Evolutionary conservation across 2,888 invertebrate genomes (phyloP).

Genomic region (Argyresthia albistria): DNA sequence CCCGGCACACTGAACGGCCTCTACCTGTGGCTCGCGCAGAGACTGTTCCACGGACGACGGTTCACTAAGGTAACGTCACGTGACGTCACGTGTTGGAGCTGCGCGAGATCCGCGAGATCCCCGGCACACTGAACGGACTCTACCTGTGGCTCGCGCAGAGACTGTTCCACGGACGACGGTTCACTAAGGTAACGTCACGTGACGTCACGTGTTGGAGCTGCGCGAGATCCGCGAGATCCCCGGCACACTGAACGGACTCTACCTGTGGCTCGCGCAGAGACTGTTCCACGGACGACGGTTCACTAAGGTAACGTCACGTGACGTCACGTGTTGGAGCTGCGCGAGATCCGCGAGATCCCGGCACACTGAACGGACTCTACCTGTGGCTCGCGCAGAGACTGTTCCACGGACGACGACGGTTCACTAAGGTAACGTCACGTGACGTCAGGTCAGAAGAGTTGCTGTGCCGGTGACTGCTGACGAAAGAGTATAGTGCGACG

Average conservation of each 20-base stretch:
- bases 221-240: no score
- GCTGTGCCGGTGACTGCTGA: slow-evolving; percentile 85
- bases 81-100: no score
- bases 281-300: no score
- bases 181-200: slow-evolving; percentile 49
- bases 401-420: slow-evolving; percentile 88
- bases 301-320: no score
- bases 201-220: no score
- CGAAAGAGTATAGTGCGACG: slow-evolving; percentile 83
- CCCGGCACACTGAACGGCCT: slow-evolving; percentile 96
- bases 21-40: slow-evolving; percentile 94
- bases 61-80: slow-evolving; percentile 64
- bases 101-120: slow-evolving; percentile 92
- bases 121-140: slow-evolving; percentile 94
- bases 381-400: no score
- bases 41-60: slow-evolving; percentile 89
- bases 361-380: slow-evolving; percentile 77
- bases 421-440: slow-evolving; percentile 88
- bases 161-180: slow-evolving; percentile 89
- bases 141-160: slow-evolving; percentile 96
- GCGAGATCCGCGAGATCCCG: no score
- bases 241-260: no score
- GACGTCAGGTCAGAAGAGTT: slow-evolving; percentile 88
- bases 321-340: no score
- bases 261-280: no score